phyloP scores from a whole-genome alignment of 1,140 invertebrate genomes.

The Sycobia sp. region DNA sequence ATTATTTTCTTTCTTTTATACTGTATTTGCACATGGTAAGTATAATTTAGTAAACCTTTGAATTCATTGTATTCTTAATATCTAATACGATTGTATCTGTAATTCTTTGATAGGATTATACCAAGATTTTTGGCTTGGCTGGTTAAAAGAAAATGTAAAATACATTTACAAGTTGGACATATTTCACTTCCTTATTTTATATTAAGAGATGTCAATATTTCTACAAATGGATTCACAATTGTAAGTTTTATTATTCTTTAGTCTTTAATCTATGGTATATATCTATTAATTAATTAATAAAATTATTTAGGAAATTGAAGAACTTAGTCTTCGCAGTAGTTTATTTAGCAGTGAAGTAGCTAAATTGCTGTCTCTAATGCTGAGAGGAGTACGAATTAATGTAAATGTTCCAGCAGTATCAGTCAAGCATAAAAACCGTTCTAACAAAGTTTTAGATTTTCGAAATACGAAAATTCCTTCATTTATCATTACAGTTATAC shows the following conservation, averaged over 20 bases:
- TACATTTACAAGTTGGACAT: slow-evolving; percentile 70
- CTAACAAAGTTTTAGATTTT: slow-evolving; percentile 67
- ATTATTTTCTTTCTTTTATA: slow-evolving; percentile 53
- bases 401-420: slow-evolving; percentile 68
- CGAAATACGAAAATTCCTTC: slow-evolving; percentile 76
- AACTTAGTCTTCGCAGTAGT: slow-evolving; percentile 85
- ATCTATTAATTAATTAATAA: too few relatives aligned
- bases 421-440: slow-evolving; percentile 44
- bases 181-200: slow-evolving; percentile 72
- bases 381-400: slow-evolving; percentile 83
- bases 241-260: slow-evolving; percentile 61
- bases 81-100: slow-evolving; percentile 2
- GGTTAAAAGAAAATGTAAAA: slow-evolving; percentile 70
- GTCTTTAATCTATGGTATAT: too few relatives aligned
- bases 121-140: slow-evolving; percentile 72
- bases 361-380: slow-evolving; percentile 83
- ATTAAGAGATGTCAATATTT: slow-evolving; percentile 69
- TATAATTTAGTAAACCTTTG: slow-evolving; percentile 9
- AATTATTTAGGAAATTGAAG: slow-evolving; percentile 77
- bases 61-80: slow-evolving; percentile 24
- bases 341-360: slow-evolving; percentile 88
- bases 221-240: slow-evolving; percentile 71
- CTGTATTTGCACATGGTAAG: slow-evolving; percentile 55
- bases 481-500: slow-evolving; percentile 79
- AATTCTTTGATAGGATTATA: slow-evolving; percentile 63